Percentiles rank a stretch among this genome's conserved stretches.
These are phyloP conservation scores for Tenrec ecaudatus DNA, from an alignment of 2,113 vertebrate genomes.

Conservation along the genomic window DNA sequence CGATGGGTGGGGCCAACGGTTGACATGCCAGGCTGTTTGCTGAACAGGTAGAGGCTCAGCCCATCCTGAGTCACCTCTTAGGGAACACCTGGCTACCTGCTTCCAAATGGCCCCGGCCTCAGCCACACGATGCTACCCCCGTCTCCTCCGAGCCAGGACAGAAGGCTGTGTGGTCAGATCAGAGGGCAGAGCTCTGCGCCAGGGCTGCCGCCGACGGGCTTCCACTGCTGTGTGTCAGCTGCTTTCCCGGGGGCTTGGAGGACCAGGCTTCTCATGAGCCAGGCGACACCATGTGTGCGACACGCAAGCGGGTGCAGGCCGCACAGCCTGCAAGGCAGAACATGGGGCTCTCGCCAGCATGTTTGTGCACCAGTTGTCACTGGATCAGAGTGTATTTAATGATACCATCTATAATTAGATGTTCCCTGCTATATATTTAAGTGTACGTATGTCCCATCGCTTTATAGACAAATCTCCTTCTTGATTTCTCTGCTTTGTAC, in stretches of 20 bases:
- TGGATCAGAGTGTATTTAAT: background rate
- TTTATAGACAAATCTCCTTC: slow-evolving; percentile 41
- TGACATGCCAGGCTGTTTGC: background rate
- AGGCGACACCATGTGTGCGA: background rate
- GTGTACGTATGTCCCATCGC: slow-evolving; percentile 31
- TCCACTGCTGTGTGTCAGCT: no score
- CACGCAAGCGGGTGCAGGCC: background rate
- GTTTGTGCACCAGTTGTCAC: background rate
- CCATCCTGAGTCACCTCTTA: background rate
- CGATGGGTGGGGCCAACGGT: background rate
- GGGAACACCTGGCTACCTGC: background rate
- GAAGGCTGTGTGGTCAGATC: no score
- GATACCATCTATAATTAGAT: background rate
- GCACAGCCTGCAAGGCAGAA: background rate
- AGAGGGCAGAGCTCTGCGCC: background rate
- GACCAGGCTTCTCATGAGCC: accelerated
- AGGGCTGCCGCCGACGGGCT: no score
- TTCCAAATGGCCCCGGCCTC: background rate
- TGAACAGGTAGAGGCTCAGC: background rate
- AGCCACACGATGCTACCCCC: background rate
- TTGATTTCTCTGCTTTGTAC: slow-evolving; percentile 11
- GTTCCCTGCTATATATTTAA: background rate
- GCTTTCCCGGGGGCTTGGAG: accelerated
- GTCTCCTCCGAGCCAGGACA: no score
- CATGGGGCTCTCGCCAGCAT: background rate